phyloP scores from a whole-genome alignment of 2,797 vertebrate genomes.

The Alfaro cultratus region DNA sequence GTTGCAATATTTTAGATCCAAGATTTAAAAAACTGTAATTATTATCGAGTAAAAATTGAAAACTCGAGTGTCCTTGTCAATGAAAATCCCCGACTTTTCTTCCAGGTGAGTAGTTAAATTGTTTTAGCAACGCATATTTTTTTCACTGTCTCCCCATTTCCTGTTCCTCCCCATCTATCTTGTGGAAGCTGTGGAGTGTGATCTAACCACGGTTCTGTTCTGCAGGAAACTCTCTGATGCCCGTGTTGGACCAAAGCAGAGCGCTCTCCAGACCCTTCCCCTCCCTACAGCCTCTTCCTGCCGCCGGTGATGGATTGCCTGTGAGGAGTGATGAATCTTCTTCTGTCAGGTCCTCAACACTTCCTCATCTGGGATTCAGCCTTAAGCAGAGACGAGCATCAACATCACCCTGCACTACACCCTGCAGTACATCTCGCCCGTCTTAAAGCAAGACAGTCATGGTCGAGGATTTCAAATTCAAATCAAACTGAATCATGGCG shows the following conservation, averaged over 20 bases:
- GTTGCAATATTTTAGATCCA: not conserved
- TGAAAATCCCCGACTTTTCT: not conserved
- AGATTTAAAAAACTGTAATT: not conserved
- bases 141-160: constrained; percentile 22
- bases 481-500: not conserved
- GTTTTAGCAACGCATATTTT: constrained; percentile 1
- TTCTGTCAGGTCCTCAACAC: constrained; percentile 60
- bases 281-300: constrained; percentile 23
- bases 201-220: constrained; percentile 39
- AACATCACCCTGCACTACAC: constrained; percentile 11
- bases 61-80: not conserved
- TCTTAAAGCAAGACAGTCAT: constrained; percentile 6
- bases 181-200: constrained; percentile 28
- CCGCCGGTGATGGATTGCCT: constrained; percentile 68
- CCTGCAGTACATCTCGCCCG: not conserved
- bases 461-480: constrained; percentile 14
- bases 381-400: constrained; percentile 32
- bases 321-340: constrained; percentile 66
- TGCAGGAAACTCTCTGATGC: constrained; percentile 35
- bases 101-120: not conserved
- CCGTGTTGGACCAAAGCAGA: constrained; percentile 40
- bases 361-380: constrained; percentile 69
- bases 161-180: constrained; percentile 35
- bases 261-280: constrained; percentile 29
- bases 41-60: not conserved